phyloP scores from a whole-genome alignment of 2,888 invertebrate genomes.

The Lycophotia porphyrea region DNA sequence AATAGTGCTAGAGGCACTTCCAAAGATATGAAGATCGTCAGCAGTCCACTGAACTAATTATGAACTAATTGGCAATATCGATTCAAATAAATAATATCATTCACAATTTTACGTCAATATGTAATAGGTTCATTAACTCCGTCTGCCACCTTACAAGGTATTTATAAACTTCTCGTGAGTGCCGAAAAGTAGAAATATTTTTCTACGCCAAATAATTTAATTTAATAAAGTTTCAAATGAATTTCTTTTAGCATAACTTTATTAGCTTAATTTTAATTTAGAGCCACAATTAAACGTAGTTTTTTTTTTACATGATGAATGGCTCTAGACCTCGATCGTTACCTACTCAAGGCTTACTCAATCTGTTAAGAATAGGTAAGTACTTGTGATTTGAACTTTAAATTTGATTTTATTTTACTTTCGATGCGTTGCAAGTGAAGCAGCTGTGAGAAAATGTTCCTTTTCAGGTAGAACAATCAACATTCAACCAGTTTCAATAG shows the following conservation, averaged over 20 bases:
- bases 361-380: neutral
- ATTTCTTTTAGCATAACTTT: conserved; percentile 31
- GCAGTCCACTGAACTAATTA: neutral
- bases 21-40: conserved; percentile 17
- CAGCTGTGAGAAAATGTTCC: neutral
- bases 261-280: conserved; percentile 24
- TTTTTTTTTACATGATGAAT: too few relatives aligned
- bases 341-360: neutral
- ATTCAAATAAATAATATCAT: neutral
- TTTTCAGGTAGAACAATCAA: neutral
- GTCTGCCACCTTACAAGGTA: neutral
- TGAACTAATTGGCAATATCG: neutral
- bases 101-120: neutral
- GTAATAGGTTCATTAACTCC: neutral
- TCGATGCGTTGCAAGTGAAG: neutral
- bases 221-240: conserved; percentile 10
- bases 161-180: neutral
- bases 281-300: conserved; percentile 13
- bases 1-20: conserved; percentile 2
- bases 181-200: conserved; percentile 2
- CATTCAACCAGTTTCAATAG: neutral
- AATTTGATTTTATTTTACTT: conserved; percentile 8
- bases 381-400: conserved; percentile 12
- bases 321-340: too few relatives aligned
- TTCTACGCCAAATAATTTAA: conserved; percentile 16